A percentile compares a stretch with the other conserved stretches of the same genome.
Evolutionary conservation across 2,113 vertebrate genomes (phyloP).

Genomic region (Noctilio leporinus): DNA sequence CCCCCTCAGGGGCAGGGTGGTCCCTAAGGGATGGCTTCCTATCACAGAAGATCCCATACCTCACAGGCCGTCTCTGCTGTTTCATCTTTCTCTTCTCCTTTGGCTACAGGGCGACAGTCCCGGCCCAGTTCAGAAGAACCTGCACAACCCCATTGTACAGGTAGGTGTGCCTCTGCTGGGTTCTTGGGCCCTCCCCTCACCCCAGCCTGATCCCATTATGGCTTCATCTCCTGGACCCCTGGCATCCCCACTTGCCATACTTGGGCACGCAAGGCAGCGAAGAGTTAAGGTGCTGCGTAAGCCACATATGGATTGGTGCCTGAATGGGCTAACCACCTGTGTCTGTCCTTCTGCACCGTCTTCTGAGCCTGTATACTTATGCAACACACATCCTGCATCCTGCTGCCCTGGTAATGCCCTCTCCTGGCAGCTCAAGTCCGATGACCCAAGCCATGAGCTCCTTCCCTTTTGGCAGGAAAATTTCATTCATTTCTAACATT

Average conservation of each 20-base stretch:
- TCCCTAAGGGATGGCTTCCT: neutral
- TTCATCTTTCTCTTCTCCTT: slow-evolving; percentile 56
- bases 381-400: neutral
- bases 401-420: neutral
- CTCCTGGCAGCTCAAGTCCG: neutral
- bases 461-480: neutral
- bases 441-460: neutral
- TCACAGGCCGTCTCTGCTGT: neutral
- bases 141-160: slow-evolving; percentile 86
- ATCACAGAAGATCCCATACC: neutral
- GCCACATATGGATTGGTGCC: neutral
- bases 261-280: neutral
- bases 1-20: neutral
- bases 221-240: neutral
- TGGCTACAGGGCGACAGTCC: slow-evolving; percentile 81
- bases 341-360: neutral
- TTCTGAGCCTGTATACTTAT: neutral
- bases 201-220: neutral
- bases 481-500: neutral
- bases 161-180: slow-evolving; percentile 54
- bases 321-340: neutral
- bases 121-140: slow-evolving; percentile 85
- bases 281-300: too few species aligned
- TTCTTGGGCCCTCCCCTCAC: neutral
- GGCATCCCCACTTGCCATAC: neutral